phyloP scores from a whole-genome alignment of 1,140 invertebrate genomes.

The Hestina assimilis region DNA sequence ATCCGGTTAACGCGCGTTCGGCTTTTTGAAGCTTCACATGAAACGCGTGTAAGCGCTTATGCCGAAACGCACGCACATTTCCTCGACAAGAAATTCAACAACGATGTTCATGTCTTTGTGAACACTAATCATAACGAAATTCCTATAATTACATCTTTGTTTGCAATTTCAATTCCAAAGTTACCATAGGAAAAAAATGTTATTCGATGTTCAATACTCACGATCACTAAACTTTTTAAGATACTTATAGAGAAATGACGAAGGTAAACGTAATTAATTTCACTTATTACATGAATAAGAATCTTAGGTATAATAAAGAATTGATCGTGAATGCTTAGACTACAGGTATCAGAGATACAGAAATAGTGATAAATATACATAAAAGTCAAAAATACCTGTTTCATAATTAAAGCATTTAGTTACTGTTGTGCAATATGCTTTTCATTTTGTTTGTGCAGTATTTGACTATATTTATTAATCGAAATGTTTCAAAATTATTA shows the following conservation, averaged over 20 bases:
- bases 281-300: not conserved
- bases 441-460: slow-evolving; percentile 23
- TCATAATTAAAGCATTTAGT: slow-evolving; percentile 73
- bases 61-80: too few species aligned
- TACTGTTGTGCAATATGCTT: slow-evolving; percentile 62
- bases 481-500: not conserved
- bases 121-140: too few species aligned
- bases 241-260: not conserved
- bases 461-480: not conserved
- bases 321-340: slow-evolving; percentile 30
- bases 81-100: too few species aligned
- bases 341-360: slow-evolving; percentile 39
- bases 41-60: too few species aligned
- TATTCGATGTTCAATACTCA: not conserved
- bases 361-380: slow-evolving; percentile 55
- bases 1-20: too few species aligned
- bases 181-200: not conserved
- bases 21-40: too few species aligned
- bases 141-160: not conserved
- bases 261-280: not conserved
- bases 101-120: too few species aligned
- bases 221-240: not conserved
- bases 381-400: slow-evolving; percentile 74
- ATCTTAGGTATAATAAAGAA: slow-evolving; percentile 12
- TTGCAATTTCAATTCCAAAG: not conserved